Percentiles rank a stretch among this genome's conserved stretches.
Conservation (phyloP, 2,888 invertebrate species). For the Dynastes hyllus region DNA sequence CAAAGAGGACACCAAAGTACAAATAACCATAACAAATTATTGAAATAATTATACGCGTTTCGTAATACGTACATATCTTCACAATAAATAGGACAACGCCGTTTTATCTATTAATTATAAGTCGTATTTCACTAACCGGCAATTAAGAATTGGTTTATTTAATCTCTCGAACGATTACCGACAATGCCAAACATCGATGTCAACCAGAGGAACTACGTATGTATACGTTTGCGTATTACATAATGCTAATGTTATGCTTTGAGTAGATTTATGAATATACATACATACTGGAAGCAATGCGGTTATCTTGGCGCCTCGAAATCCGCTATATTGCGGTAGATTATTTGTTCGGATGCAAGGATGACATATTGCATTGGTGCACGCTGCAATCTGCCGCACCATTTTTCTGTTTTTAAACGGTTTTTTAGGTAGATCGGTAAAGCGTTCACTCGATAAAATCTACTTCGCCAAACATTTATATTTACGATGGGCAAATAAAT, state of each 20-base stretch:
- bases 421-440: not conserved
- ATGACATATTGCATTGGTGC: slow-evolving; percentile 29
- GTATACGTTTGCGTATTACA: not conserved
- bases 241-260: not conserved
- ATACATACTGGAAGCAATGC: slow-evolving; percentile 1
- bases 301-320: slow-evolving; percentile 40
- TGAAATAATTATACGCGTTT: not conserved
- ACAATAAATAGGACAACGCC: slow-evolving; percentile 12
- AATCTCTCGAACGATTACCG: slow-evolving; percentile 5
- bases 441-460: slow-evolving; percentile 19
- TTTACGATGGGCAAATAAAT: slow-evolving; percentile 28
- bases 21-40: slow-evolving; percentile 6
- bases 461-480: slow-evolving; percentile 23
- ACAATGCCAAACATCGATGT: slow-evolving; percentile 14
- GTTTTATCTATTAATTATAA: slow-evolving; percentile 25
- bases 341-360: slow-evolving; percentile 3
- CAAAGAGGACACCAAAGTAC: slow-evolving; percentile 2
- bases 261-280: slow-evolving; percentile 2
- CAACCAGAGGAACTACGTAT: not conserved
- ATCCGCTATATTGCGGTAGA: slow-evolving; percentile 14
- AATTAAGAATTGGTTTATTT: slow-evolving; percentile 43
- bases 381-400: not conserved
- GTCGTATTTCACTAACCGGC: not conserved
- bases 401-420: slow-evolving; percentile 1
- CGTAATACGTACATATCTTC: slow-evolving; percentile 11